Conservation (phyloP, 2,797 vertebrate species). For the Lacerta bilineata region DNA sequence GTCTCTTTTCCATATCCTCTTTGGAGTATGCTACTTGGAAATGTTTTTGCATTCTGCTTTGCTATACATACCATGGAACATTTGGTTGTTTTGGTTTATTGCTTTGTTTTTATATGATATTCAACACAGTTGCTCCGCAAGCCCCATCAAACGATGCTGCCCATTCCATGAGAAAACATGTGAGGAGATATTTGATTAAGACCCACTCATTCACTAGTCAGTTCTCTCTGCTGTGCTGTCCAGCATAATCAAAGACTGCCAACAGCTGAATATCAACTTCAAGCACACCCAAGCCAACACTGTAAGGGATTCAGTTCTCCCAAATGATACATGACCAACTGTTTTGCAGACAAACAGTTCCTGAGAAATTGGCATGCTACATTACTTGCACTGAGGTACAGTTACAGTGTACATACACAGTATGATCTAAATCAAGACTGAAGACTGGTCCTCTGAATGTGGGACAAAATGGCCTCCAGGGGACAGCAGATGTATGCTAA, state of each 20-base stretch:
- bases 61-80: conserved; percentile 21
- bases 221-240: background rate
- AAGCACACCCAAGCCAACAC: conserved; percentile 12
- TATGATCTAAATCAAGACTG: conserved; percentile 54
- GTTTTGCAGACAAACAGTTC: conserved; percentile 34
- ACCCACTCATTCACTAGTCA: background rate
- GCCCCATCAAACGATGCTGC: background rate
- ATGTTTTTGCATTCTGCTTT: conserved; percentile 35
- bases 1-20: conserved; percentile 50
- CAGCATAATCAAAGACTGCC: conserved; percentile 63
- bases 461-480: background rate
- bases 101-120: background rate
- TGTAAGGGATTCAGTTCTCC: conserved; percentile 2
- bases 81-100: conserved; percentile 37
- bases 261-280: conserved; percentile 68
- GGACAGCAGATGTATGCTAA: conserved; percentile 9
- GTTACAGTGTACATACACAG: conserved; percentile 10
- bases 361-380: conserved; percentile 17
- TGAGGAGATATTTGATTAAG: background rate
- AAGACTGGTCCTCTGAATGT: conserved; percentile 46
- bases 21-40: conserved; percentile 59
- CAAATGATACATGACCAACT: conserved; percentile 63
- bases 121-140: conserved; percentile 31
- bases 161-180: background rate
- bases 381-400: background rate